Evolutionary conservation across 2,888 invertebrate species (phyloP).

Genomic region (Teinopalpus imperialis): DNA sequence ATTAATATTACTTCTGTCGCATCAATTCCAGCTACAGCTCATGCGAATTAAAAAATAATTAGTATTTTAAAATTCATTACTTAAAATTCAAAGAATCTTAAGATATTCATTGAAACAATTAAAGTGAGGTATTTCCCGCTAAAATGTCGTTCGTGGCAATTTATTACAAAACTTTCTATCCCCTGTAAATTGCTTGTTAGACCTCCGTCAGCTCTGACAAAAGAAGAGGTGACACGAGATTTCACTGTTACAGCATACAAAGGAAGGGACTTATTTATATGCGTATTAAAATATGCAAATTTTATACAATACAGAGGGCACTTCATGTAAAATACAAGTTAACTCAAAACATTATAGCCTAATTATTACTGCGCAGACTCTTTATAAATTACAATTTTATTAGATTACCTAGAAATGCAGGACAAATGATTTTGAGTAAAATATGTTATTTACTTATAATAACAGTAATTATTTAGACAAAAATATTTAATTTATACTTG

Average conservation of each 20-base stretch:
- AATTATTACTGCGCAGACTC: no score
- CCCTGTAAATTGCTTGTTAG: conserved; percentile 25
- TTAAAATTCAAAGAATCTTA: neutral
- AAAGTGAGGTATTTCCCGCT: conserved; percentile 4
- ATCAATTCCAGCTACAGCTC: no score
- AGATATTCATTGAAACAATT: conserved; percentile 9
- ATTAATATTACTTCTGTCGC: no score
- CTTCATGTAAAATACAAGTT: conserved; percentile 5
- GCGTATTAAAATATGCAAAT: conserved; percentile 19
- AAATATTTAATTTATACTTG: no score
- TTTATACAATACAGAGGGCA: conserved; percentile 12
- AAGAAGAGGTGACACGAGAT: conserved; percentile 23
- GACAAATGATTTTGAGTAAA: no score
- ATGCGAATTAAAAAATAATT: no score
- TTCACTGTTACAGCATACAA: conserved; percentile 17
- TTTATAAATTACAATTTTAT: no score
- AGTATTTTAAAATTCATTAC: no score
- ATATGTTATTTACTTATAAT: no score
- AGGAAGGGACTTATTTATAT: conserved; percentile 18
- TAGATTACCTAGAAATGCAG: no score
- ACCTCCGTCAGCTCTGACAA: conserved; percentile 25
- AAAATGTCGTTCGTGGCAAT: conserved; percentile 11
- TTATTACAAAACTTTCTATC: conserved; percentile 21
- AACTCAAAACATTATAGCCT: no score
- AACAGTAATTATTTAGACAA: no score